Base-by-base conservation (phyloP, 2,113 vertebrate genomes). In the Gobius niger region DNA sequence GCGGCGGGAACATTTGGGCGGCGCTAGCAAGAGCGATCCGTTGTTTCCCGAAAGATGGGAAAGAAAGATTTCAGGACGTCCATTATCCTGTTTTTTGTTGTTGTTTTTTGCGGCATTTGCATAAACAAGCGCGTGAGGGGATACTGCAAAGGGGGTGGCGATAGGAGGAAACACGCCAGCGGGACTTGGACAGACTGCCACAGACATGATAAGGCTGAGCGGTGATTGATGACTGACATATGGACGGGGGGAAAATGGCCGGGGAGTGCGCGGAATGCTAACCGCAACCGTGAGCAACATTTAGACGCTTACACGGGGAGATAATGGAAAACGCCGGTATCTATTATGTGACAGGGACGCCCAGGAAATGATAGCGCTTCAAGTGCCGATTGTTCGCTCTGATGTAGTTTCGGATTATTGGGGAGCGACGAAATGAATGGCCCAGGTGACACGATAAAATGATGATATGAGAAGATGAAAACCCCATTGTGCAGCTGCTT, bases 141-240 rank as follows among this genome's bases (percentile, higher is more conserved):
- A 63, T 68, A 72, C 71, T 75, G 69, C 54, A 34, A 34, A 4
- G 14, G 46, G 66, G 70, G 76, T 62, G 76, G 72, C 78, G 77
- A 67, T 75, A 72, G 75, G 76, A 74, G 82, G 80, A 80, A 72
- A 69, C 75, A 68, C 79, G 54, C 63, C 41, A 19, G 7, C 24
- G 77, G 84, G 82, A 85, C 60, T 56, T 66, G 18, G 75, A 72
- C 76, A 72, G 75, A 51, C 68, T 78, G 87, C 86, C 76, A 65
- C 54, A 16, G 73, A 47, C 56, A 44, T 78, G 84, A 86, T 84
- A 74, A 83, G 76, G 68, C 67, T 53, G 59, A 82, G 67, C 57
- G 11, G 74, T 82, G 89, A 89, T 74, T 85, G 84, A 90, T 85
- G 78, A 73, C 70, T 82, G 84, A 85, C 87, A 87, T 82, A 84